Evolutionary conservation across 1,140 invertebrate genomes (phyloP).

Genomic region (Bombus consobrinus): DNA sequence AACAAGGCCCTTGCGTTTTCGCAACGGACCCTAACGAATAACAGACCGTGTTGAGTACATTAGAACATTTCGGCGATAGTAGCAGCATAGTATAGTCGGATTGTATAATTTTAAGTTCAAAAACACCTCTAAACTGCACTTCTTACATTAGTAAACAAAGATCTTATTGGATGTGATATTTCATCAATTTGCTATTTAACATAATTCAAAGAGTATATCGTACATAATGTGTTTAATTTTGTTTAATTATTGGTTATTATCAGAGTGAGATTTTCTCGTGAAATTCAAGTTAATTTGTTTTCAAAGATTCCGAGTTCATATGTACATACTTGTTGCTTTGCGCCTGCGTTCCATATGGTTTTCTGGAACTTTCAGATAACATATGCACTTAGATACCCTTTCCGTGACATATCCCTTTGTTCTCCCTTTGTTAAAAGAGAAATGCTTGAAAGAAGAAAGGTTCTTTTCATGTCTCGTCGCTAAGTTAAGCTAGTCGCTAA

Average conservation of each 20-base stretch:
- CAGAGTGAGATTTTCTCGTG: not conserved
- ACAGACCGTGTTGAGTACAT: no score
- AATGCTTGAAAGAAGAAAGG: not conserved
- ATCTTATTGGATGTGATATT: no score
- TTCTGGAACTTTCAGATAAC: not conserved
- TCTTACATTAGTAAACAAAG: no score
- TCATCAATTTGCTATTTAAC: no score
- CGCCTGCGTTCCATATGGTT: not conserved
- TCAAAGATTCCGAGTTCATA: not conserved
- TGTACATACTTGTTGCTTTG: not conserved
- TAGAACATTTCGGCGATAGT: no score
- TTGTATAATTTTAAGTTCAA: not conserved
- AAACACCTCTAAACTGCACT: no score
- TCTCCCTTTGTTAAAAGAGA: not conserved
- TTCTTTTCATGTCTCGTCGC: not conserved
- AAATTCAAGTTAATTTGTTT: not conserved
- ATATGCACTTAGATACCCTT: no score
- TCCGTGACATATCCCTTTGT: not conserved
- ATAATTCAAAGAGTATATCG: no score
- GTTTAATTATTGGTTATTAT: not conserved
- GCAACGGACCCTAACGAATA: no score
- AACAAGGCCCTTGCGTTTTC: no score
- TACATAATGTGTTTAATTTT: not conserved
- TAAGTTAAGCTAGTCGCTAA: conserved; percentile 14
- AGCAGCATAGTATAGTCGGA: not conserved